Evolutionary conservation across 2,113 vertebrate genomes (phyloP).

Genomic region (Corythaixoides concolor): DNA sequence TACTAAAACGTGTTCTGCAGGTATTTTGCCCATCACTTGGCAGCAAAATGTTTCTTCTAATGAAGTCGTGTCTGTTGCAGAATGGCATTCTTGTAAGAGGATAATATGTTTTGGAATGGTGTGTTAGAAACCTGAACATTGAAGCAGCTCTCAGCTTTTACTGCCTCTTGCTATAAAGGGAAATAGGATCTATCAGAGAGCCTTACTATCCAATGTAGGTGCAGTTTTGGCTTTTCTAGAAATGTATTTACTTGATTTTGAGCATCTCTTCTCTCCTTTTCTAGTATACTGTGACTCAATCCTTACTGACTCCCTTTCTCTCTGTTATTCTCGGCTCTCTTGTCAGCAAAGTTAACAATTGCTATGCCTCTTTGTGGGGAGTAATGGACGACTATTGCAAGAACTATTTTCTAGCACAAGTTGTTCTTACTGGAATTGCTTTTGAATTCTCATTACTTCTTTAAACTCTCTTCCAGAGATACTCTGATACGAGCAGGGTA

Average conservation of each 20-base stretch:
- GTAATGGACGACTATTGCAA: background rate
- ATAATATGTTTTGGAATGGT: background rate
- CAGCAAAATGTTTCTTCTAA: background rate
- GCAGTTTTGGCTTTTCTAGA: background rate
- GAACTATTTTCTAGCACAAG: background rate
- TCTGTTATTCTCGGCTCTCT: background rate
- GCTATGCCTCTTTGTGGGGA: background rate
- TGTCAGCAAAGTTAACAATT: background rate
- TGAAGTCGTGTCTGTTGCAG: background rate
- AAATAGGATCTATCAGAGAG: background rate
- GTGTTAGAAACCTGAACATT: background rate
- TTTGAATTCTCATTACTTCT: constrained; percentile 29
- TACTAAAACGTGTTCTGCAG: background rate
- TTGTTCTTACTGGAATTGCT: constrained; percentile 35
- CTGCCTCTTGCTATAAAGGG: background rate
- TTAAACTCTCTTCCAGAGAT: constrained; percentile 12
- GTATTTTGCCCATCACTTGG: background rate
- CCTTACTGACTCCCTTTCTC: background rate
- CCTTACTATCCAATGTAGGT: background rate
- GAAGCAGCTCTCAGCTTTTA: background rate
- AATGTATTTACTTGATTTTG: background rate
- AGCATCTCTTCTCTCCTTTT: background rate
- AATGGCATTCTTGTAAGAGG: background rate
- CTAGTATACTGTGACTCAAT: background rate
- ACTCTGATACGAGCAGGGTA: background rate